These are phyloP conservation scores for Cichlasoma orientale DNA, from an alignment of 2,797 vertebrate species.

Conservation along the genomic window DNA sequence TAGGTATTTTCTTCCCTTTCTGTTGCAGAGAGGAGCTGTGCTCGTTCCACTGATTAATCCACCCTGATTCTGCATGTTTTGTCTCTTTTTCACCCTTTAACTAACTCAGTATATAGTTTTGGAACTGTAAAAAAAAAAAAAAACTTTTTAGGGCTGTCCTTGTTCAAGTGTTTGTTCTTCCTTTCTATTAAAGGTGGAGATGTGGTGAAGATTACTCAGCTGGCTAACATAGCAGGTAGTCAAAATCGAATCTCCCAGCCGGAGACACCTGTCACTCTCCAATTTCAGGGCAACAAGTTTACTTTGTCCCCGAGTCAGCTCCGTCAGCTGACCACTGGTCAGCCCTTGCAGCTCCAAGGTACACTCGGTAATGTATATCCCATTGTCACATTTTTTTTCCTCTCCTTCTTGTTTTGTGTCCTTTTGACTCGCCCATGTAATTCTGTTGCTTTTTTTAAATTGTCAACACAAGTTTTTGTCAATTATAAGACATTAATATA, in stretches of 20 bases:
- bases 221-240: conserved; percentile 85
- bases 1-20: conserved; percentile 53
- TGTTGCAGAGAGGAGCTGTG: conserved; percentile 59
- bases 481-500: not conserved
- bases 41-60: conserved; percentile 78
- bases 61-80: conserved; percentile 85
- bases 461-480: not conserved
- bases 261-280: conserved; percentile 94
- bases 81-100: conserved; percentile 77
- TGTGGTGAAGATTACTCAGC: conserved; percentile 89
- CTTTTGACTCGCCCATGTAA: not conserved
- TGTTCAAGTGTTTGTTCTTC: conserved; percentile 17
- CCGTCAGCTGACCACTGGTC: conserved; percentile 96
- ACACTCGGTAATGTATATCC: conserved; percentile 77
- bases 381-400: conserved; percentile 38
- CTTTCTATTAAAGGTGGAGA: conserved; percentile 84
- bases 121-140: not conserved
- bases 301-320: conserved; percentile 96
- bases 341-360: conserved; percentile 98
- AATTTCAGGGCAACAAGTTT: conserved; percentile 99
- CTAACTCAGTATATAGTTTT: conserved; percentile 71
- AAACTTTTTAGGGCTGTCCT: not conserved
- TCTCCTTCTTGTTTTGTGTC: not conserved
- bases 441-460: not conserved
- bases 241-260: conserved; percentile 89